Base-by-base conservation (phyloP, 2,888 invertebrate genomes). In the Aspidapion aeneum region DNA sequence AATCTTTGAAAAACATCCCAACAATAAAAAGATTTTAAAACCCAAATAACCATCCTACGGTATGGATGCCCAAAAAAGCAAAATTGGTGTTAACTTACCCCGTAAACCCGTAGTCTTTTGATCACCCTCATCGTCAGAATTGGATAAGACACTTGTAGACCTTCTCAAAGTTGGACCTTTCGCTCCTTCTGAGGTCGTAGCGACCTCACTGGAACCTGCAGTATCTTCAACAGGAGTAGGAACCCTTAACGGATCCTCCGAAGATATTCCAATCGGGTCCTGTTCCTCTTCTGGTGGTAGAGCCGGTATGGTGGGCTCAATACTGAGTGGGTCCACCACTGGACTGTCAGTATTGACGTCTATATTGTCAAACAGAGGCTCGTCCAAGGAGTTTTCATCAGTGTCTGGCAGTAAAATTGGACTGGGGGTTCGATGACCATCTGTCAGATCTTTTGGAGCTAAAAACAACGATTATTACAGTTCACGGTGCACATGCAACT, bases 41-140 rank as follows among this genome's bases (percentile, higher is more conserved):
- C n/a, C n/a, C n/a, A n/a, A n/a, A n/a, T n/a, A n/a, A n/a, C n/a
- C n/a, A n/a, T n/a, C n/a, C n/a, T n/a, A n/a, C n/a, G n/a, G n/a
- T n/a, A n/a, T n/a, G n/a, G n/a, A n/a, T n/a, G n/a, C n/a, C n/a
- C n/a, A n/a, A n/a, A n/a, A n/a, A n/a, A n/a, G n/a, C n/a, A n/a
- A n/a, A n/a, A n/a, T n/a, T n/a, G n/a, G n/a, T n/a, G n/a, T n/a
- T n/a, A n/a, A n/a, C 62, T 63, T 64, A 66, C 66, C 63, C 12
- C 57, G 57, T 18, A 66, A 60, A 19, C 63, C 62, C 18, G 49
- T 17, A 19, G 54, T 61, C 55, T 66, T 63, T 21, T 48, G 54
- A 5, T 66, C 64, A 1, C 58, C 63, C 48, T 65, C 64, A n/a
- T 70, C 68, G 61, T 68, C 66, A 19, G 63, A 60, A 22, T 66